A percentile compares a stretch with the other conserved stretches of the same genome.
phyloP scores from a whole-genome alignment of 2,888 invertebrate genomes.

The Mimas tiliae region DNA sequence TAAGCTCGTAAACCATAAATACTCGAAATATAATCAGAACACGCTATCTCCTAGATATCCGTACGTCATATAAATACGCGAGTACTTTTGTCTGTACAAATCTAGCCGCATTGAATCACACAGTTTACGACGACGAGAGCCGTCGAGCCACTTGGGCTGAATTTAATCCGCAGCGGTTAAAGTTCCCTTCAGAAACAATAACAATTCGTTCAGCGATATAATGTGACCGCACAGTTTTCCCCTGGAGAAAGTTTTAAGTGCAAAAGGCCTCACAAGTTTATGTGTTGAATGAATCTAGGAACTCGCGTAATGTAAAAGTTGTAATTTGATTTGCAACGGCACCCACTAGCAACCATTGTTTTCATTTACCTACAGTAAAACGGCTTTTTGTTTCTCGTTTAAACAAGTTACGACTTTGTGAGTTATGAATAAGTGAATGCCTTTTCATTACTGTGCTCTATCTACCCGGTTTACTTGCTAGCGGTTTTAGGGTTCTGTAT shows the following conservation, averaged over 20 bases:
- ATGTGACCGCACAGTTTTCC: slow-evolving; percentile 66
- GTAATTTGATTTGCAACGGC: slow-evolving; percentile 72
- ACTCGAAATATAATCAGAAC: neutral
- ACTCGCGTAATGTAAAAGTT: slow-evolving; percentile 71
- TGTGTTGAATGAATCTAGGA: slow-evolving; percentile 71
- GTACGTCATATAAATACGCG: slow-evolving; percentile 13
- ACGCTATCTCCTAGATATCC: neutral
- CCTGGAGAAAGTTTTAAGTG: slow-evolving; percentile 69
- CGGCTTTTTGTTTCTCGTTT: slow-evolving; percentile 57
- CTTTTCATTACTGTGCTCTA: slow-evolving; percentile 48
- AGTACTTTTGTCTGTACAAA: slow-evolving; percentile 10
- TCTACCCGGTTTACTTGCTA: slow-evolving; percentile 34
- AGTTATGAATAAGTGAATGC: slow-evolving; percentile 59
- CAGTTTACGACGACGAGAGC: slow-evolving; percentile 48
- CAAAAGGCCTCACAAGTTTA: slow-evolving; percentile 74
- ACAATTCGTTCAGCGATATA: slow-evolving; percentile 71
- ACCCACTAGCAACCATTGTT: slow-evolving; percentile 63
- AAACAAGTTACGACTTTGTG: slow-evolving; percentile 55
- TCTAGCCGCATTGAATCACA: slow-evolving; percentile 21
- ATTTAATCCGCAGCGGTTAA: slow-evolving; percentile 63
- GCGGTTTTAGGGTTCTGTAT: slow-evolving; percentile 1
- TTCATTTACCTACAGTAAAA: slow-evolving; percentile 58
- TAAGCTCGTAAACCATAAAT: neutral
- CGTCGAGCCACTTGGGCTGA: slow-evolving; percentile 54
- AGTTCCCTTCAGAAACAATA: slow-evolving; percentile 74